Evolutionary conservation across 2,113 vertebrate genomes (phyloP).

Genomic region (Axis porcinus): DNA sequence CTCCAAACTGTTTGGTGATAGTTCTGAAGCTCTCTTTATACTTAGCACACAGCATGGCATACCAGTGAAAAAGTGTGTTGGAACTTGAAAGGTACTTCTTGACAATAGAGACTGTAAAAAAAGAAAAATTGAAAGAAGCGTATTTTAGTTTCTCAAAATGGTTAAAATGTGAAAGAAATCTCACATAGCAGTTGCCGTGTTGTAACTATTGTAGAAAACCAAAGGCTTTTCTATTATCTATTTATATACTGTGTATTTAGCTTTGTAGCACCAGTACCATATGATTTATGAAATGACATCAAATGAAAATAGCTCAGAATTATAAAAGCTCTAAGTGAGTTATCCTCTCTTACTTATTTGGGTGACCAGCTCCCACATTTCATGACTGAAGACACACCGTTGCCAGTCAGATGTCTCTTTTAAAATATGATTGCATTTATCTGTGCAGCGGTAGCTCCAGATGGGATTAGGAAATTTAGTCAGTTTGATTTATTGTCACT

Average conservation of each 20-base stretch:
- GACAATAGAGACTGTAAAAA: not conserved
- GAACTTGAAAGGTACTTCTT: slow-evolving; percentile 25
- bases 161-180: slow-evolving; percentile 29
- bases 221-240: slow-evolving; percentile 22
- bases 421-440: slow-evolving; percentile 31
- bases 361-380: slow-evolving; percentile 58
- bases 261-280: slow-evolving; percentile 12
- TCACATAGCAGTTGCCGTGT: not conserved
- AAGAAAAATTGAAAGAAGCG: not conserved
- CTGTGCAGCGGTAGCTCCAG: slow-evolving; percentile 41
- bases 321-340: slow-evolving; percentile 41
- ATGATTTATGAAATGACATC: slow-evolving; percentile 54
- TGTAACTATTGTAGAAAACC: not conserved
- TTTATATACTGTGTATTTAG: slow-evolving; percentile 43
- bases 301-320: slow-evolving; percentile 57
- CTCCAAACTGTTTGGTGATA: not conserved
- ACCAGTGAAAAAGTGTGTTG: not conserved
- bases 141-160: slow-evolving; percentile 21
- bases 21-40: not conserved
- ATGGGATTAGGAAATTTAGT: slow-evolving; percentile 49
- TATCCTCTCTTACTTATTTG: slow-evolving; percentile 49
- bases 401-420: slow-evolving; percentile 57
- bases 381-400: slow-evolving; percentile 42
- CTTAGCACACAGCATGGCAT: not conserved
- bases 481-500: slow-evolving; percentile 39